A percentile compares a stretch with the other conserved stretches of the same genome.
Evolutionary conservation across 1,140 invertebrate genomes (phyloP).

Genomic region (Dermatophagoides farinae): DNA sequence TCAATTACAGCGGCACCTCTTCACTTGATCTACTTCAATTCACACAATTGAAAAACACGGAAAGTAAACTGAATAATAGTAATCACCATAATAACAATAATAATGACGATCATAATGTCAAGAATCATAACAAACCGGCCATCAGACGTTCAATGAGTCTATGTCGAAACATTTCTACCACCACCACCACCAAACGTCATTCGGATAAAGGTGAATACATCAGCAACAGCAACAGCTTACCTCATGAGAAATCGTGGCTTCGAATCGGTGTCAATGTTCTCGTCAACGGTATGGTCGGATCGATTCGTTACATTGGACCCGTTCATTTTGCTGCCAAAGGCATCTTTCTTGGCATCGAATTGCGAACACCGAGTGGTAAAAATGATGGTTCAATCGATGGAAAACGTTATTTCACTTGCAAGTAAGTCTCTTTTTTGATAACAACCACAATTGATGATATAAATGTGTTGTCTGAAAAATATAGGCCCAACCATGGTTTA

Average conservation of each 20-base stretch:
- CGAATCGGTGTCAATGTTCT: slow-evolving; percentile 28
- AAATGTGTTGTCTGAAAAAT: slow-evolving; percentile 34
- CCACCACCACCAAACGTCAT: not conserved
- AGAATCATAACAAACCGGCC: not conserved
- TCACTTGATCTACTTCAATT: slow-evolving; percentile 25
- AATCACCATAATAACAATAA: not conserved
- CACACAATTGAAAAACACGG: not conserved
- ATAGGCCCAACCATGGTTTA: slow-evolving; percentile 62
- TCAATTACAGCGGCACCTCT: slow-evolving; percentile 25
- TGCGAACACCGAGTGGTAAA: slow-evolving; percentile 73
- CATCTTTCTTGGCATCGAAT: slow-evolving; percentile 48
- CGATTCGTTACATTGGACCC: slow-evolving; percentile 23
- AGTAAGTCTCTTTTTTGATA: slow-evolving; percentile 28
- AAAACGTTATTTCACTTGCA: slow-evolving; percentile 67
- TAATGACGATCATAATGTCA: not conserved
- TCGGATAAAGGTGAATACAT: not conserved
- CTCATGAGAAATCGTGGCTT: slow-evolving; percentile 21
- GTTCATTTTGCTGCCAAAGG: slow-evolving; percentile 32
- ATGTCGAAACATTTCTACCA: slow-evolving; percentile 4
- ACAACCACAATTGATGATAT: slow-evolving; percentile 27
- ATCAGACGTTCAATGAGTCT: slow-evolving; percentile 27
- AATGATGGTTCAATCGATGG: slow-evolving; percentile 81
- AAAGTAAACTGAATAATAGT: not conserved
- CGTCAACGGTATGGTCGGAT: slow-evolving; percentile 27
- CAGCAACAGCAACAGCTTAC: not conserved